Evolutionary conservation across 92 coral and sea anemone species (phyloP).

Genomic region (Heteractis magnifica): DNA sequence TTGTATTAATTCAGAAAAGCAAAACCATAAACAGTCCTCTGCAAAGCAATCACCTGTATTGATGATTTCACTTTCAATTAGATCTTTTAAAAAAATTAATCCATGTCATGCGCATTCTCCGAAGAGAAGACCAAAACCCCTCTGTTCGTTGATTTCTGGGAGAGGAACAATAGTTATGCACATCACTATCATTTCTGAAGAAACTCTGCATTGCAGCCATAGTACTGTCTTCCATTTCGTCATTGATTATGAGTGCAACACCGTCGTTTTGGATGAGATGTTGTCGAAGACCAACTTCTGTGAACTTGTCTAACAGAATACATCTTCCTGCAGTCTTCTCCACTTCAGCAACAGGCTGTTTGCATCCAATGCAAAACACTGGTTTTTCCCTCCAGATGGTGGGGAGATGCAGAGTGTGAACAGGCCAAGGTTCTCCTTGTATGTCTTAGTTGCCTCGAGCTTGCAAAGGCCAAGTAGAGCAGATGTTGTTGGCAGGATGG

Average conservation of each 20-base stretch:
- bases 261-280: conserved; percentile 51
- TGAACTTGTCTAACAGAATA: conserved; percentile 34
- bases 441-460: conserved; percentile 36
- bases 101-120: too few species aligned
- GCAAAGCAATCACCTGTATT: too few species aligned
- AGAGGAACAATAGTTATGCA: too few species aligned
- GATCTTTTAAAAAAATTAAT: too few species aligned
- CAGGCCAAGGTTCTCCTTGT: conserved; percentile 39
- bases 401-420: conserved; percentile 41
- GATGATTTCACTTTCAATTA: too few species aligned
- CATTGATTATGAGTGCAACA: conserved; percentile 17
- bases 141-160: too few species aligned
- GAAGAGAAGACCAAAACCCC: too few species aligned
- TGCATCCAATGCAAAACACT: conserved; percentile 49
- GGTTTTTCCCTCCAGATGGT: conserved; percentile 46
- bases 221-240: not conserved
- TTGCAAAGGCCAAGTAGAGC: conserved; percentile 39
- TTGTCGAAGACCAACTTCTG: conserved; percentile 49
- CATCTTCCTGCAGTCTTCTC: conserved; percentile 21
- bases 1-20: too few species aligned
- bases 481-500: conserved; percentile 35
- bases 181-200: too few species aligned
- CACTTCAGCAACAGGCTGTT: conserved; percentile 38
- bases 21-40: too few species aligned
- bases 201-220: too few species aligned